phyloP scores from a whole-genome alignment of 2,113 vertebrate genomes.

The Ochotona princeps region DNA sequence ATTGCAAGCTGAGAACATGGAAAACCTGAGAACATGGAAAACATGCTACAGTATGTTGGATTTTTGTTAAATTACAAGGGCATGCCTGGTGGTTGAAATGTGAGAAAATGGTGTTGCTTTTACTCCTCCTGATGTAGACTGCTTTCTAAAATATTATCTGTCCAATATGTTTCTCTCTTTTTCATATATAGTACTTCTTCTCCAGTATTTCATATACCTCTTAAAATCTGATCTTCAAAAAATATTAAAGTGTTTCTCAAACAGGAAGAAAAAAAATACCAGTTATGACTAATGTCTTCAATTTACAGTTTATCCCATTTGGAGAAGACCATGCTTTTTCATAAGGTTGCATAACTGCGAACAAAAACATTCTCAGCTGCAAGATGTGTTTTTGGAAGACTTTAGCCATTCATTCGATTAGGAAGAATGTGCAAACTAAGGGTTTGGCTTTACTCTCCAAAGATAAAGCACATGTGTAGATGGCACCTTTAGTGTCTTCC shows the following conservation, averaged over 20 bases:
- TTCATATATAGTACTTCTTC: conserved; percentile 45
- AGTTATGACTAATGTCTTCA: conserved; percentile 75
- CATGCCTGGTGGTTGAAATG: conserved; percentile 22
- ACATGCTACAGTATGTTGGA: neutral
- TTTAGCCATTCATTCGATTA: conserved; percentile 35
- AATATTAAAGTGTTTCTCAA: conserved; percentile 61
- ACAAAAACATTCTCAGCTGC: conserved; percentile 68
- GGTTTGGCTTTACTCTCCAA: neutral
- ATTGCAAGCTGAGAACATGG: neutral
- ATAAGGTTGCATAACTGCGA: conserved; percentile 74
- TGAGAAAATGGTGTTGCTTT: conserved; percentile 30
- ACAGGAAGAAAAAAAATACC: neutral
- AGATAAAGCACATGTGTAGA: neutral
- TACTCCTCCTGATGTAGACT: conserved; percentile 24
- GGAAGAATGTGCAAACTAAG: conserved; percentile 41
- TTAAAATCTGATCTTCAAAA: conserved; percentile 65
- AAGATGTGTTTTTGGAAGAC: conserved; percentile 55
- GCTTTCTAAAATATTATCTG: conserved; percentile 67
- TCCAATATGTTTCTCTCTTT: neutral
- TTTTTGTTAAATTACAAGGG: conserved; percentile 50
- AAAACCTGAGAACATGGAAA: too few species aligned
- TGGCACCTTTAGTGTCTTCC: neutral
- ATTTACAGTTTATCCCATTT: conserved; percentile 76
- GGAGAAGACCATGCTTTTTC: conserved; percentile 71
- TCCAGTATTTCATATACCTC: conserved; percentile 55